Percentiles rank a stretch among this genome's conserved stretches.
These are phyloP conservation scores for Melolontha melolontha DNA, from an alignment of 2,888 invertebrate species.

Conservation along the genomic window DNA sequence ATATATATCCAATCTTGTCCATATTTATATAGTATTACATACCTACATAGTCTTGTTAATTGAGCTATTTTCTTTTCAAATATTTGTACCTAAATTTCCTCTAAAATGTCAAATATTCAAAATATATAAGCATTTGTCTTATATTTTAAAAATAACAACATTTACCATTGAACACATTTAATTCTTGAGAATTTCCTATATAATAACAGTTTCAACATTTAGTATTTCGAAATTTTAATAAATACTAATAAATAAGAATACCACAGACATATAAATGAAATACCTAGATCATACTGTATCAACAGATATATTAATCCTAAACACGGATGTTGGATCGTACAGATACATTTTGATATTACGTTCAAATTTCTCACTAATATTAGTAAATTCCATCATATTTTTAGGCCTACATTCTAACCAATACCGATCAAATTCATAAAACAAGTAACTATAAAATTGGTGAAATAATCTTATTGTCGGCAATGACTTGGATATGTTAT, in stretches of 20 bases:
- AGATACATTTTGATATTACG: constrained; percentile 76
- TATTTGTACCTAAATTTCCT: too few relatives aligned
- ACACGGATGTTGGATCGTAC: constrained; percentile 76
- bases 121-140: too few relatives aligned
- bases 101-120: too few relatives aligned
- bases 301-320: constrained; percentile 83
- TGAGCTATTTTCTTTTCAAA: too few relatives aligned
- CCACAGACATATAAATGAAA: constrained; percentile 24
- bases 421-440: constrained; percentile 93
- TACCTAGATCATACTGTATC: constrained; percentile 73
- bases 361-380: constrained; percentile 88
- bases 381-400: constrained; percentile 96
- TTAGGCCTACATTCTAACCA: constrained; percentile 93
- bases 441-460: constrained; percentile 92
- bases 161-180: too few relatives aligned
- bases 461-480: constrained; percentile 85
- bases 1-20: too few relatives aligned
- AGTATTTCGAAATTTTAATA: constrained; percentile 4
- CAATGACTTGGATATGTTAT: constrained; percentile 79
- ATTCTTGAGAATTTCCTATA: too few relatives aligned
- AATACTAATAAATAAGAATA: constrained; percentile 37
- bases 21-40: too few relatives aligned
- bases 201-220: too few relatives aligned
- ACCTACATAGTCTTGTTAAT: too few relatives aligned
- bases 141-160: too few relatives aligned